These are phyloP conservation scores for Cebus imitator DNA, from an alignment of 2,113 vertebrate genomes.

Conservation along the genomic window DNA sequence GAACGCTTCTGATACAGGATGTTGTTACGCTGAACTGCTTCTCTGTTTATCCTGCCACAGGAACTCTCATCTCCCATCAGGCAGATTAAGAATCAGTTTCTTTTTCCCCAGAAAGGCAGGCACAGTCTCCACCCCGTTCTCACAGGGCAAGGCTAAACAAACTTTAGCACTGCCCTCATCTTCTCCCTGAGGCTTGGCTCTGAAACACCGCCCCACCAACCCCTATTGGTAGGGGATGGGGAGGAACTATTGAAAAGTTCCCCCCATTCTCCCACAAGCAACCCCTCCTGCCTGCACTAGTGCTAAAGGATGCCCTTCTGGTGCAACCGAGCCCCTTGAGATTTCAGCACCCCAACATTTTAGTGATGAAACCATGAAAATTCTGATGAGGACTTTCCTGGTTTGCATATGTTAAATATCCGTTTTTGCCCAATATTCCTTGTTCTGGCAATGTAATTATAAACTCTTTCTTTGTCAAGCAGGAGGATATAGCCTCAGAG, in stretches of 20 bases:
- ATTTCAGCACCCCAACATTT: too few relatives aligned
- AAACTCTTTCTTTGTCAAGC: too few relatives aligned
- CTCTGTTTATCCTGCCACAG: background rate
- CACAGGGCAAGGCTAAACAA: too few relatives aligned
- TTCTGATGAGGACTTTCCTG: too few relatives aligned
- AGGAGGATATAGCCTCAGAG: too few relatives aligned
- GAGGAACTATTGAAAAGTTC: background rate
- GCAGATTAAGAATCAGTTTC: background rate
- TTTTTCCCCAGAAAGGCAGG: background rate
- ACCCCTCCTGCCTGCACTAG: too few relatives aligned
- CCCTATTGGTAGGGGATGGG: fast-evolving
- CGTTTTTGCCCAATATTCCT: too few relatives aligned
- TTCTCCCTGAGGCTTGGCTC: background rate
- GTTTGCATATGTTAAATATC: too few relatives aligned
- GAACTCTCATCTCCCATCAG: background rate
- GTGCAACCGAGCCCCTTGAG: too few relatives aligned
- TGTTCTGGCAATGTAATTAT: too few relatives aligned
- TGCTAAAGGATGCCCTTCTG: background rate
- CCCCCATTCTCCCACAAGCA: fast-evolving
- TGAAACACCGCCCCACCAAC: background rate
- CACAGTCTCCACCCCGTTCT: background rate
- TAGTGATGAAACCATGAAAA: too few relatives aligned
- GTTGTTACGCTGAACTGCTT: background rate
- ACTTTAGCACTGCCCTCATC: background rate
- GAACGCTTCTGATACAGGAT: background rate